These are phyloP conservation scores for Drosophila recens DNA, from an alignment of 2,888 invertebrate species.

Conservation along the genomic window DNA sequence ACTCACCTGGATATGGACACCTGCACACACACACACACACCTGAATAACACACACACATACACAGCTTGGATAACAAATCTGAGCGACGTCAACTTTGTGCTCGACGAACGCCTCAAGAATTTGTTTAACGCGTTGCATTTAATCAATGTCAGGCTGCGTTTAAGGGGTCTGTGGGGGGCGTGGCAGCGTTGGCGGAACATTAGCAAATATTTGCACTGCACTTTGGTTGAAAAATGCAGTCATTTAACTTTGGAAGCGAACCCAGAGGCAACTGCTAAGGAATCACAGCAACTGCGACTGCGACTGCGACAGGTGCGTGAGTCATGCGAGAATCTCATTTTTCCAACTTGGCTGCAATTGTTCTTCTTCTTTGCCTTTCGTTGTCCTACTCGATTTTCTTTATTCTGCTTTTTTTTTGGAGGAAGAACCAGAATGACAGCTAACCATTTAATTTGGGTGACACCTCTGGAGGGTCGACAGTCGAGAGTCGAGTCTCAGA, in stretches of 20 bases:
- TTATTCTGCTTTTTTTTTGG: conserved; percentile 1
- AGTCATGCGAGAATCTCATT: conserved; percentile 65
- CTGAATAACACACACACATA: not conserved
- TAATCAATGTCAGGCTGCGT: conserved; percentile 65
- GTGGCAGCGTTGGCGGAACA: conserved; percentile 54
- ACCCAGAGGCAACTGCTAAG: conserved; percentile 8
- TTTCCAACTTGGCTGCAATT: conserved; percentile 41
- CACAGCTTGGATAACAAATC: conserved; percentile 60
- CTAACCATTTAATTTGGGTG: conserved; percentile 68
- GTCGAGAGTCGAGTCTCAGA: conserved; percentile 8
- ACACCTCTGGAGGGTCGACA: conserved; percentile 45
- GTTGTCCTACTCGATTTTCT: conserved; percentile 3
- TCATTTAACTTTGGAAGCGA: conserved; percentile 60
- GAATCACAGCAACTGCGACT: conserved; percentile 36
- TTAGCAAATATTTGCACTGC: conserved; percentile 81
- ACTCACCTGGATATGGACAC: conserved; percentile 44
- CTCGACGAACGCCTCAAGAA: conserved; percentile 62
- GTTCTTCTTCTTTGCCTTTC: conserved; percentile 22
- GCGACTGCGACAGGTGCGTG: conserved; percentile 59
- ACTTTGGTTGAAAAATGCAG: conserved; percentile 73
- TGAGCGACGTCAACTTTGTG: conserved; percentile 49
- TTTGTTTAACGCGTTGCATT: conserved; percentile 71
- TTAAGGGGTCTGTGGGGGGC: not conserved
- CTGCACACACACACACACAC: conserved; percentile 19
- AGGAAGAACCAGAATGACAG: conserved; percentile 34